A percentile compares a stretch with the other conserved stretches of the same genome.
Evolutionary conservation across 2,888 invertebrate species (phyloP).

Genomic region (Oscheius myriophilus): DNA sequence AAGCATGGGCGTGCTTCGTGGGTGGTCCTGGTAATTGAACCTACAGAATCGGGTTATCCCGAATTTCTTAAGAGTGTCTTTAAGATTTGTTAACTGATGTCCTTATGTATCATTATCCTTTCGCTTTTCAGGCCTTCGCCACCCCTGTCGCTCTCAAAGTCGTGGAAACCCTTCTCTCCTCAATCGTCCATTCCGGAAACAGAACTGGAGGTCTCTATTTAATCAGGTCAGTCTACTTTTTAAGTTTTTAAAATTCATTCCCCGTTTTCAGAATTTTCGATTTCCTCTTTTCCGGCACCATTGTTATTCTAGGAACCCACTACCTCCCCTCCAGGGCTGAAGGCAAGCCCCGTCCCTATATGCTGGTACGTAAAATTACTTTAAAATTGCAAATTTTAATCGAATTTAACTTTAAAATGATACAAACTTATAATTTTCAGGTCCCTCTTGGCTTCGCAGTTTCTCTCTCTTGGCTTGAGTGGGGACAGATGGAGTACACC

Average conservation of each 20-base stretch:
- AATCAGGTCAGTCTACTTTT: conserved; percentile 43
- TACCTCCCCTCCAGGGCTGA: conserved; percentile 19
- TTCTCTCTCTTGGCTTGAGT: conserved; percentile 67
- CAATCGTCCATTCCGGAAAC: conserved; percentile 63
- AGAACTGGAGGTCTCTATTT: conserved; percentile 65
- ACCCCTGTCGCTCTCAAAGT: conserved; percentile 55
- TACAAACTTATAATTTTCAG: conserved; percentile 38
- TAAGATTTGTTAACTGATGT: too few relatives aligned
- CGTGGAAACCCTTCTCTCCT: conserved; percentile 49
- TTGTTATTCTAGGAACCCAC: conserved; percentile 21
- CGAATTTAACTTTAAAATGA: background rate
- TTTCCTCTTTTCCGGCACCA: conserved; percentile 46
- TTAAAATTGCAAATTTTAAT: too few relatives aligned
- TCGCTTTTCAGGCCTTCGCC: conserved; percentile 34
- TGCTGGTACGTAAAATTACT: conserved; percentile 14
- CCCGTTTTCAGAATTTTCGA: conserved; percentile 45
- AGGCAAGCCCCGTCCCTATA: conserved; percentile 26
- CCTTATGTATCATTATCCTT: too few relatives aligned
- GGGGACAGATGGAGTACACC: conserved; percentile 66
- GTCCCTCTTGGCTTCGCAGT: conserved; percentile 57
- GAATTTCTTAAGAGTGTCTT: too few relatives aligned
- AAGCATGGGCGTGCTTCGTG: too few relatives aligned
- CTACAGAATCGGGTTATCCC: too few relatives aligned
- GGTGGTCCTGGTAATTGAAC: too few relatives aligned
- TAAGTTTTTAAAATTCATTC: too few relatives aligned